phyloP scores from a whole-genome alignment of 2,113 vertebrate species.

The Megatriorchis doriae region DNA sequence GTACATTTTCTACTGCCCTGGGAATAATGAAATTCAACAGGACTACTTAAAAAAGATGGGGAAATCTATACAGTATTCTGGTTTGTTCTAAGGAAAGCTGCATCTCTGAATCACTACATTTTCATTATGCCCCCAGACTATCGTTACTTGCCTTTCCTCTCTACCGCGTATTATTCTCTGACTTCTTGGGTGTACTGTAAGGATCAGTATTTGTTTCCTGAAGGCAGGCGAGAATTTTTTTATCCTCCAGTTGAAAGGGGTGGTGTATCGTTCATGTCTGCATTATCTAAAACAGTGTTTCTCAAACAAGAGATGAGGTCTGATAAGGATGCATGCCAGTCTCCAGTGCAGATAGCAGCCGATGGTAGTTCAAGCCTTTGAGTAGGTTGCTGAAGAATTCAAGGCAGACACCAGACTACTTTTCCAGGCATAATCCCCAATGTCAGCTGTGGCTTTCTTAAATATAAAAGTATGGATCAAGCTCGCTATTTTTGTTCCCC shows the following conservation, averaged over 20 bases:
- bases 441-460: neutral
- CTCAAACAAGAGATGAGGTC: neutral
- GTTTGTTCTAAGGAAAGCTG: neutral
- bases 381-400: neutral
- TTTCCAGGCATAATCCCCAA: neutral
- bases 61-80: neutral
- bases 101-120: neutral
- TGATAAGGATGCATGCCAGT: neutral
- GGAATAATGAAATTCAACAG: neutral
- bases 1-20: neutral
- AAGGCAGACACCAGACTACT: neutral
- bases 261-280: fast-evolving
- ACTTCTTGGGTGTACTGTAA: neutral
- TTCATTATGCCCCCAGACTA: neutral
- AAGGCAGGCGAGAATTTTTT: neutral
- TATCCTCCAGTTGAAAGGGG: neutral
- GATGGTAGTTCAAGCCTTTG: neutral
- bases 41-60: neutral
- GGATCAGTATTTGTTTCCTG: neutral
- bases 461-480: neutral
- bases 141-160: neutral
- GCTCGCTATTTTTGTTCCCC: neutral
- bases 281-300: neutral
- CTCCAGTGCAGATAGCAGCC: neutral
- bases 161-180: neutral